Base-by-base conservation (phyloP, 1,140 invertebrate genomes). In the Copidosoma floridanum region DNA sequence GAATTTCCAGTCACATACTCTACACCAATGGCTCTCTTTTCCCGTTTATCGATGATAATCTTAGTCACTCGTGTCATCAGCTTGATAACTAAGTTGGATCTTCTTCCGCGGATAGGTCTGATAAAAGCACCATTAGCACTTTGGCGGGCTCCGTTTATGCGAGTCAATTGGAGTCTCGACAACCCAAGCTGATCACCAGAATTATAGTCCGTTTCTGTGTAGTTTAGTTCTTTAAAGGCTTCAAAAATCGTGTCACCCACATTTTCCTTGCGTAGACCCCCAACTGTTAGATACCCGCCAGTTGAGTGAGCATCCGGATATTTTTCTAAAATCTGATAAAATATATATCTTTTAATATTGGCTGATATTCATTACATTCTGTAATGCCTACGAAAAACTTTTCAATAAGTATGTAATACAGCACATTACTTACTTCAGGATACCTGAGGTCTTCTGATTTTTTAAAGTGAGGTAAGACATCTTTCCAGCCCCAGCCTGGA, bases 331-430 rank as follows among this genome's bases (percentile, higher is more conserved):
- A 41, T 7, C 7, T 16, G 11, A 5, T 41, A 41, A n/a, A 41
- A 41, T n/a, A 11, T 10, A 5, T 1, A 11, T 16, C 35, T 21
- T 65, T 43, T 71, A 70, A 14, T 10, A 11, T 41, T 11, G 32
- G 32, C 6, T 35, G 6, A 6, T 35, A 52, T 85, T 79, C 61
- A 86, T 84, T 78, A 92, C 89, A 0, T 85, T 85, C 91, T 91
- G 44, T 84, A 85, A 68, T 93, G 93, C 72, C 92, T 92, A 0
- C 84, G 88, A 10, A 92, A 71, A 1, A 92, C 82, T 57, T 91
- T 87, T 8, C 29, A 32, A 12, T 8, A 32, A 32, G 12, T 8
- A 12, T 8, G 6, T 12, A 32, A 32, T 32, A 32, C 6, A 32
- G 12, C 12, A 8, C 0, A 32, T 32, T n/a, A 20, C 26, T 53